phyloP scores from a whole-genome alignment of 1,140 invertebrate genomes.

The Drosophila suzukii region DNA sequence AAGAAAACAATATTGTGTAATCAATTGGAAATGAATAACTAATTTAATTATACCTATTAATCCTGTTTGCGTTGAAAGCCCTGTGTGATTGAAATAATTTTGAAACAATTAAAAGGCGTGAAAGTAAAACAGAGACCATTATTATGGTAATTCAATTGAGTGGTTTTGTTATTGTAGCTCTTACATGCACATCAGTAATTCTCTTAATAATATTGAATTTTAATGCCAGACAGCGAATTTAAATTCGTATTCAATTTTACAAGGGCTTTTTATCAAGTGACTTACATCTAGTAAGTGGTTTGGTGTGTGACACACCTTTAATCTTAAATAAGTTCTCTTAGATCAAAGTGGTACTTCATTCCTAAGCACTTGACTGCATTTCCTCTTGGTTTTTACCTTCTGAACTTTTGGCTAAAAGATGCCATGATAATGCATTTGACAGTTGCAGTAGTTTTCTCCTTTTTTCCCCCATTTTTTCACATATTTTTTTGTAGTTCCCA shows the following conservation, averaged over 20 bases:
- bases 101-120: conserved; percentile 6
- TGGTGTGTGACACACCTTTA: not conserved
- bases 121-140: conserved; percentile 3
- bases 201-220: not conserved
- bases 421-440: conserved; percentile 53
- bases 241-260: not conserved
- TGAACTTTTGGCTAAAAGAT: conserved; percentile 52
- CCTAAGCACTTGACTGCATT: conserved; percentile 33
- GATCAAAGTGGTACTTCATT: conserved; percentile 1
- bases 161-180: not conserved
- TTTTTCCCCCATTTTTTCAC: not conserved
- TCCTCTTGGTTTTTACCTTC: conserved; percentile 42
- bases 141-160: conserved; percentile 4
- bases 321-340: conserved; percentile 19
- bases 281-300: no score
- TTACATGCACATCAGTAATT: not conserved
- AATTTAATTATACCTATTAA: conserved; percentile 34
- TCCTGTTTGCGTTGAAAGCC: not conserved
- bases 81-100: conserved; percentile 13
- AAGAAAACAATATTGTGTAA: conserved; percentile 5
- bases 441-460: conserved; percentile 41
- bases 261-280: not conserved
- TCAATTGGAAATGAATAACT: conserved; percentile 24
- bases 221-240: not conserved
- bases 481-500: conserved; percentile 1